Conservation (phyloP, 2,888 invertebrate genomes). For the Drosophila anceps region DNA sequence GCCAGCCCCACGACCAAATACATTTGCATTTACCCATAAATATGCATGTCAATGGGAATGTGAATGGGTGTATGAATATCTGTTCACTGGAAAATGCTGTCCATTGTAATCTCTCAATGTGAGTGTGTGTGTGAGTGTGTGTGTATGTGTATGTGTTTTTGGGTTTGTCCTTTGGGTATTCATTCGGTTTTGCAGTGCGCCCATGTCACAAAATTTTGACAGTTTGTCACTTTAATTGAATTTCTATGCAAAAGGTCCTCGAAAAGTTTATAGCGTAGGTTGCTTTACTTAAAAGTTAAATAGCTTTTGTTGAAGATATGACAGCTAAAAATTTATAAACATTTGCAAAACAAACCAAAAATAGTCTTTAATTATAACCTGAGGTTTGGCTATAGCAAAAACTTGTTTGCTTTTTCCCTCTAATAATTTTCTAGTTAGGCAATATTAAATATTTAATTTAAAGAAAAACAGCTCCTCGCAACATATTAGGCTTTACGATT, state of each 20-base stretch:
- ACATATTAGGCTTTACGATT: constrained; percentile 48
- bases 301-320: constrained; percentile 25
- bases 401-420: background rate
- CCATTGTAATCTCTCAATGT: background rate
- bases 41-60: constrained; percentile 52
- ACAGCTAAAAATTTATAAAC: background rate
- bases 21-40: constrained; percentile 44
- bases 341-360: background rate
- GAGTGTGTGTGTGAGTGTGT: background rate
- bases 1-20: constrained; percentile 7
- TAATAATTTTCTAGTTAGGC: background rate
- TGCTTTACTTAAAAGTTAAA: constrained; percentile 12
- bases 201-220: constrained; percentile 77
- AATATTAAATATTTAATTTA: constrained; percentile 10
- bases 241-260: constrained; percentile 52
- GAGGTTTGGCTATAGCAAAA: background rate
- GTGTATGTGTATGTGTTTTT: constrained; percentile 14
- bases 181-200: constrained; percentile 46
- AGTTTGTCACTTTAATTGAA: constrained; percentile 80
- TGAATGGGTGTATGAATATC: constrained; percentile 31
- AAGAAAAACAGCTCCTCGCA: constrained; percentile 15
- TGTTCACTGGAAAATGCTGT: constrained; percentile 21
- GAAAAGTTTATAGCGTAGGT: constrained; percentile 19
- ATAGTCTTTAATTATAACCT: constrained; percentile 1
- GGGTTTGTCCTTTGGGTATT: constrained; percentile 58